Evolutionary conservation across 2,797 vertebrate species (phyloP), one percentile per base, ranked within the genome.

Genomic region (Sandelia bainsii): DNA sequence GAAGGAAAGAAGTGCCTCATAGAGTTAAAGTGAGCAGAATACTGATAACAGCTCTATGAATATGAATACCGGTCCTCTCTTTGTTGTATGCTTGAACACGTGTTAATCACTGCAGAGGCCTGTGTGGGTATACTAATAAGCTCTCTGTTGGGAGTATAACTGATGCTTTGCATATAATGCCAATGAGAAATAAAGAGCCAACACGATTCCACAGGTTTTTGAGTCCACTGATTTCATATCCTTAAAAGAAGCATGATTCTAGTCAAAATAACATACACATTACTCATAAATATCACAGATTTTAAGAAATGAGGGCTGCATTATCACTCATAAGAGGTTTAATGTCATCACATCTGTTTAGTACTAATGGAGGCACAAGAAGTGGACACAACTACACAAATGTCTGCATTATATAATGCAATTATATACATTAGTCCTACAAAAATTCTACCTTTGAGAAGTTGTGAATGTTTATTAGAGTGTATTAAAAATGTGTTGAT

Each of bases 111-210:
- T 77, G 86, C 84, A 82, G 82, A 86, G 65, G 68, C 58, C 68
- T 72, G 74, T 37, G 37, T 44, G 49, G 84, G 89, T 89, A 92
- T 91, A 82, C 84, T 86, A 90, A 92, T 83, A 10, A 44, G 62
- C 60, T 68, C 56, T 72, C 72, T 72, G 19, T 69, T 23, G 63
- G 32, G 80, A 76, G 52, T 10, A 52, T 19, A 69, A 65, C 50
- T 44, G 49, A 76, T 87, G 61, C 77, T 88, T 82, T 63, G 80
- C 83, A 90, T 80, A 81, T 68, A 84, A 83, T 72, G 48, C 59
- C 7, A 32, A 8, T 11, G 57, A 53, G 13, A 29, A 77, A 52
- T 20, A 77, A 81, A 80, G 2, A 63, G 52, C 45, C 23, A n/a
- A 75, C 49, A 77, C 29, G n/a, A 42, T 32, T 62, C 52, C 54